These are phyloP conservation scores for Hetaerina americana DNA, from an alignment of 1,140 invertebrate species.

Conservation along the genomic window DNA sequence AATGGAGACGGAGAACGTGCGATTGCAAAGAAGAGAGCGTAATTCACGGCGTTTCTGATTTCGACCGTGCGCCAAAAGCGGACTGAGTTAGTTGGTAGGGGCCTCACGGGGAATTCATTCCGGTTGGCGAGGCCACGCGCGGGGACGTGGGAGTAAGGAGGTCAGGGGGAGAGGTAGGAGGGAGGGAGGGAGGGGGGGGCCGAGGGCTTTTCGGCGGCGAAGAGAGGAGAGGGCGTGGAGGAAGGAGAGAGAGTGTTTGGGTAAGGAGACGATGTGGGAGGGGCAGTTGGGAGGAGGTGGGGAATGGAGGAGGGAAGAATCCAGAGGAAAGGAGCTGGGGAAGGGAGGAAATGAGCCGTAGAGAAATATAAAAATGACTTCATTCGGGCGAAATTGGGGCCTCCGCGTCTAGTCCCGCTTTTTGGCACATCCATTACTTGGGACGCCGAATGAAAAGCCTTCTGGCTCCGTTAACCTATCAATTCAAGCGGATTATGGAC, in stretches of 20 bases:
- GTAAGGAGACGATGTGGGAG: background rate
- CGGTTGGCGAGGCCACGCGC: background rate
- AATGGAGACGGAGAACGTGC: too few relatives aligned
- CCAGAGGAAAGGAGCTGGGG: too few relatives aligned
- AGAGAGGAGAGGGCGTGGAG: background rate
- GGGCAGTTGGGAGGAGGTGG: background rate
- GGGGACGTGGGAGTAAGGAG: background rate
- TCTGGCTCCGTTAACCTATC: too few relatives aligned
- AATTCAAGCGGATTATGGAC: too few relatives aligned
- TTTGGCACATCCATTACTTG: too few relatives aligned
- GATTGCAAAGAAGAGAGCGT: background rate
- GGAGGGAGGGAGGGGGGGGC: background rate
- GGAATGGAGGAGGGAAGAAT: too few relatives aligned
- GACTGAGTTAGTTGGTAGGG: background rate
- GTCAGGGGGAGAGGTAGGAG: background rate
- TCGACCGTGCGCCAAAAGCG: background rate
- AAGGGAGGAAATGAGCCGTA: too few relatives aligned
- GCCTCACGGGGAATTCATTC: background rate
- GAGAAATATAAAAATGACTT: too few relatives aligned
- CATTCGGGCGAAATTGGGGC: too few relatives aligned
- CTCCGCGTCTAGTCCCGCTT: too few relatives aligned
- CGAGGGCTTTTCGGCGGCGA: background rate
- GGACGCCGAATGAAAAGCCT: too few relatives aligned
- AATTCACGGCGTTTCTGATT: background rate
- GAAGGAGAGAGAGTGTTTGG: background rate